These are phyloP conservation scores for Neodiprion virginianus DNA, from an alignment of 1,140 invertebrate species.

Conservation along the genomic window DNA sequence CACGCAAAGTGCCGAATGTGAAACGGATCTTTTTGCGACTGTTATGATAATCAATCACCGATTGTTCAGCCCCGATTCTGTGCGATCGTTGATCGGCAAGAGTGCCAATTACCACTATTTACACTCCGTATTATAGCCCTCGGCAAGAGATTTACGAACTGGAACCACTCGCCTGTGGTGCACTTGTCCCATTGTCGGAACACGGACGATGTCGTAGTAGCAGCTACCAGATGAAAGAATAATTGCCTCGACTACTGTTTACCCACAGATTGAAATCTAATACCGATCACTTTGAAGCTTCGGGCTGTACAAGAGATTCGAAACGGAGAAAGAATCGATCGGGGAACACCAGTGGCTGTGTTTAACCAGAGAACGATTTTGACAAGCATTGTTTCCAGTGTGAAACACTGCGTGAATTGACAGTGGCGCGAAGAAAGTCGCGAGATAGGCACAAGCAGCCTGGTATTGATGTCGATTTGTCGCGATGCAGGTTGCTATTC, in stretches of 20 bases:
- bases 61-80: too few species aligned
- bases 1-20: background rate
- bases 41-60: background rate
- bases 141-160: too few species aligned
- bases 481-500: conserved; percentile 1
- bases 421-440: background rate
- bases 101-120: too few species aligned
- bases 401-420: background rate
- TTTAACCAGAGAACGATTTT: background rate
- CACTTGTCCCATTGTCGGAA: too few species aligned
- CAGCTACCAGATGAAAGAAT: too few species aligned
- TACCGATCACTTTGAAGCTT: background rate
- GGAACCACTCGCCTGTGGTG: too few species aligned
- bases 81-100: too few species aligned
- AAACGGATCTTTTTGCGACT: background rate
- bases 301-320: background rate
- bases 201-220: too few species aligned
- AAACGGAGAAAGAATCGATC: background rate
- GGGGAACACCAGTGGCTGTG: background rate
- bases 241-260: too few species aligned
- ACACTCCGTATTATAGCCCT: too few species aligned
- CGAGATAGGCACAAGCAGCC: background rate
- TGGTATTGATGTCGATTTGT: background rate
- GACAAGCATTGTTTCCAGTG: background rate
- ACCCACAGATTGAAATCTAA: background rate